These are phyloP conservation scores for Drosophila lini DNA, from an alignment of 1,140 invertebrate genomes.

Conservation along the genomic window DNA sequence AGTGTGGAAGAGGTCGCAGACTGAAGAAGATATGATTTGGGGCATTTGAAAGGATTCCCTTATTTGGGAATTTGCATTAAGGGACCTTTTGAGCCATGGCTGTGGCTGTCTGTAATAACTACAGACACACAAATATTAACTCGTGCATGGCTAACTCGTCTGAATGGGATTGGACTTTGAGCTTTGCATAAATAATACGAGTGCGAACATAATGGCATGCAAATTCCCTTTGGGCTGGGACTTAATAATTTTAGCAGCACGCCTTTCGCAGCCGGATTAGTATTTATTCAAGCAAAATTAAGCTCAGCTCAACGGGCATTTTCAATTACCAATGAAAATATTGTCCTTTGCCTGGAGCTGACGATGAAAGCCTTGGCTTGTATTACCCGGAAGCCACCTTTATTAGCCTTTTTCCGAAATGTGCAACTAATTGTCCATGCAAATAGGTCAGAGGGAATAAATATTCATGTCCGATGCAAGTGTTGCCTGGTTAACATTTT, in stretches of 20 bases:
- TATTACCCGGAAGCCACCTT: not conserved
- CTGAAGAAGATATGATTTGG: not conserved
- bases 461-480: not conserved
- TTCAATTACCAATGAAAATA: constrained; percentile 12
- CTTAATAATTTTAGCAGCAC: constrained; percentile 33
- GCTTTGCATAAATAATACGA: constrained; percentile 41
- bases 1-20: not conserved
- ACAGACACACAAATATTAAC: constrained; percentile 23
- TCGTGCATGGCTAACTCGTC: constrained; percentile 25
- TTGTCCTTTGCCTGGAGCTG: not conserved
- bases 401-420: not conserved
- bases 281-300: constrained; percentile 33
- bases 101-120: constrained; percentile 30
- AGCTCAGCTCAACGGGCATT: not conserved
- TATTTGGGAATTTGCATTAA: constrained; percentile 28
- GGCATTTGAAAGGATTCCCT: constrained; percentile 25
- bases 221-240: constrained; percentile 20
- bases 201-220: constrained; percentile 25
- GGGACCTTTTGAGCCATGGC: constrained; percentile 18
- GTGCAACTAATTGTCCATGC: not conserved
- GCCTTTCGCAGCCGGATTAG: constrained; percentile 22
- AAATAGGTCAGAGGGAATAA: not conserved
- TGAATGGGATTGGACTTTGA: constrained; percentile 28
- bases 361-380: not conserved
- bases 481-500: constrained; percentile 1